Conservation (phyloP, 2,113 vertebrate genomes). For the Nothocercus julius region DNA sequence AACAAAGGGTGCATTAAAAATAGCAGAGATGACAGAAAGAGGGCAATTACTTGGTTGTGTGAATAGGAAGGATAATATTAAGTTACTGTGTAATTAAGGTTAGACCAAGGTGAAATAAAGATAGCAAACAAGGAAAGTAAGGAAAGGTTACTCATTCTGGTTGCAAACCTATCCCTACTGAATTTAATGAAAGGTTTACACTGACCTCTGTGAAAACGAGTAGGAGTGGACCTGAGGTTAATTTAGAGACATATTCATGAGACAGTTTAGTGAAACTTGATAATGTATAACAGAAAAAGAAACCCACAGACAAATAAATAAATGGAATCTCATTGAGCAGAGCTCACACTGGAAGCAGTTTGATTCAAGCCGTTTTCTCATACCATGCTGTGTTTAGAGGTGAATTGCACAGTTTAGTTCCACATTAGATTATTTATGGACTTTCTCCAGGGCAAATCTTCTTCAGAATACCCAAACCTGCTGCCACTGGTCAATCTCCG, state of each 20-base stretch:
- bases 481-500: neutral
- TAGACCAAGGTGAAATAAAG: slow-evolving; percentile 66
- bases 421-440: slow-evolving; percentile 21
- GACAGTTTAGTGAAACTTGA: slow-evolving; percentile 10
- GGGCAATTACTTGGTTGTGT: slow-evolving; percentile 66
- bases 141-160: slow-evolving; percentile 18
- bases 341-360: slow-evolving; percentile 11
- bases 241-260: slow-evolving; percentile 18
- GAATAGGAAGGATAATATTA: slow-evolving; percentile 65
- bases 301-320: slow-evolving; percentile 17
- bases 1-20: slow-evolving; percentile 70
- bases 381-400: neutral
- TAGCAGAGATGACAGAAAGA: slow-evolving; percentile 69
- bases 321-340: neutral
- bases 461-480: slow-evolving; percentile 9
- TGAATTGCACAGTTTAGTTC: neutral
- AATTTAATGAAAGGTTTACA: slow-evolving; percentile 3
- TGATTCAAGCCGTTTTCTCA: slow-evolving; percentile 1
- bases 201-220: neutral
- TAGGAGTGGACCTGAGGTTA: neutral
- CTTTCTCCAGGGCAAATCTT: neutral
- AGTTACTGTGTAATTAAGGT: slow-evolving; percentile 72
- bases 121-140: slow-evolving; percentile 40
- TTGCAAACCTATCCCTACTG: neutral
- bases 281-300: slow-evolving; percentile 18